Evolutionary conservation across 2,888 invertebrate species (phyloP).

Genomic region (Griposia aprilina): DNA sequence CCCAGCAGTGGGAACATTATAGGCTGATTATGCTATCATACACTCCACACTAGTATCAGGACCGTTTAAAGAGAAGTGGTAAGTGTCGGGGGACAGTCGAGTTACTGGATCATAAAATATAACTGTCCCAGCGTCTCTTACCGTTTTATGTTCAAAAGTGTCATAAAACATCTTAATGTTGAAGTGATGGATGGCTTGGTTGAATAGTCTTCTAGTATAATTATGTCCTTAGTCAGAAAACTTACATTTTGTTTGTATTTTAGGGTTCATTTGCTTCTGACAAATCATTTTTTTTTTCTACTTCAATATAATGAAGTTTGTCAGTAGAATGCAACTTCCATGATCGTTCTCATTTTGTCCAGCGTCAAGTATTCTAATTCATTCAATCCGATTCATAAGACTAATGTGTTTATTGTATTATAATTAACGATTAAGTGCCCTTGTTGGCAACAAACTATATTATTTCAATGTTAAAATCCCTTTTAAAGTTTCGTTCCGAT

Average conservation of each 20-base stretch:
- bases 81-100: constrained; percentile 32
- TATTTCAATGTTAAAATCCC: no score
- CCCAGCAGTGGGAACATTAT: no score
- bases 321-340: background rate
- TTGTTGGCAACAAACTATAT: no score
- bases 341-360: background rate
- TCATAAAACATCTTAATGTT: constrained; percentile 2
- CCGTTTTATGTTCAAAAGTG: constrained; percentile 33
- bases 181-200: background rate
- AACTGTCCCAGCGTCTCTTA: constrained; percentile 1
- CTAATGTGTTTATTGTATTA: no score
- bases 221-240: background rate
- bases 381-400: no score
- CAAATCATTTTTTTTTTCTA: background rate
- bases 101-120: constrained; percentile 47
- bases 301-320: background rate
- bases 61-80: constrained; percentile 21
- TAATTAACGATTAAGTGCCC: no score
- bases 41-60: constrained; percentile 3
- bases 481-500: no score
- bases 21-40: constrained; percentile 5
- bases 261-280: no score
- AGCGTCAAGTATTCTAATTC: background rate
- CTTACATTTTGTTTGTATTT: background rate
- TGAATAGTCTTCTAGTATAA: background rate